Conservation (phyloP, 2,113 vertebrate genomes). For the Dendrocopos noguchii region DNA sequence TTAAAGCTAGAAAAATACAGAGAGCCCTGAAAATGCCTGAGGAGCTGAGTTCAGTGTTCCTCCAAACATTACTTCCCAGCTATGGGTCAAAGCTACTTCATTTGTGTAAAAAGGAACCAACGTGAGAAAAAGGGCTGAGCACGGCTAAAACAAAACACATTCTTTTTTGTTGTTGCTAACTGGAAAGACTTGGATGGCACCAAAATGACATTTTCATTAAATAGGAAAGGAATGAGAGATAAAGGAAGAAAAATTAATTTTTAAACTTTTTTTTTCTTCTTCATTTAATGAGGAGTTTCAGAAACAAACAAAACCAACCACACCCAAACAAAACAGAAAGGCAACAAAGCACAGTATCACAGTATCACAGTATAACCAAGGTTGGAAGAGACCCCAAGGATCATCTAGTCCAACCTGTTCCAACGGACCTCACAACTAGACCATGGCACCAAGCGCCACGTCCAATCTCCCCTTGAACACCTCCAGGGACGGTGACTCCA, state of each 20-base stretch:
- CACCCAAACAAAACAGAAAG: background rate
- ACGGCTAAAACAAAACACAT: background rate
- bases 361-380: too few species aligned
- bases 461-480: too few species aligned
- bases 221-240: background rate
- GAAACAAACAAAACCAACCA: background rate
- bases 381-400: too few species aligned
- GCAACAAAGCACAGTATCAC: background rate
- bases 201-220: background rate
- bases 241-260: background rate
- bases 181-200: background rate
- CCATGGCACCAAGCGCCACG: too few species aligned
- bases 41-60: background rate
- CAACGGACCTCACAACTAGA: too few species aligned
- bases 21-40: slow-evolving; percentile 14
- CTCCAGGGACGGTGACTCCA: too few species aligned
- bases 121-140: background rate
- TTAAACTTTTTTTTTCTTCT: background rate
- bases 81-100: background rate
- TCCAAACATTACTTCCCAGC: background rate
- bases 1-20: slow-evolving; percentile 17
- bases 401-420: too few species aligned
- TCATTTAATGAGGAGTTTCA: background rate
- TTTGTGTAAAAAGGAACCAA: background rate
- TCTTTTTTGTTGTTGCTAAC: background rate